These are phyloP conservation scores for Andrena fulva DNA, from an alignment of 2,888 invertebrate species.

Conservation along the genomic window DNA sequence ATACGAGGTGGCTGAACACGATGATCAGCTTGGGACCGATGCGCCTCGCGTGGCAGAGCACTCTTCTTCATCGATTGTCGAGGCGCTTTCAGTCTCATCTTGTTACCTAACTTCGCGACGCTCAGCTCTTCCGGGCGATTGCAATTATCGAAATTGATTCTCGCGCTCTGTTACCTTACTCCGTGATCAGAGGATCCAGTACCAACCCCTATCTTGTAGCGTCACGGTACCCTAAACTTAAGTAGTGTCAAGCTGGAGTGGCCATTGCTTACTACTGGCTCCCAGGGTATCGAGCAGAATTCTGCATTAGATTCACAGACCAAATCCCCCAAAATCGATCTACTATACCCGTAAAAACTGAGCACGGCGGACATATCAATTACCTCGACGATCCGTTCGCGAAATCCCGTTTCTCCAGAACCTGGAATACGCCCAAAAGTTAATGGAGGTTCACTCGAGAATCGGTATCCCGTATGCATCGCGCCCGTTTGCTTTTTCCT, in stretches of 20 bases:
- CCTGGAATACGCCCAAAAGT: background rate
- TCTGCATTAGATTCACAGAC: background rate
- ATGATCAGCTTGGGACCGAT: conserved; percentile 7
- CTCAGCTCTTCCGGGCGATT: background rate
- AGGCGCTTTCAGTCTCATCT: background rate
- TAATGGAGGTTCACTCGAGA: background rate
- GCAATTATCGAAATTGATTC: background rate
- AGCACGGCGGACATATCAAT: background rate
- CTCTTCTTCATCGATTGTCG: background rate
- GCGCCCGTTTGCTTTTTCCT: conserved; percentile 14
- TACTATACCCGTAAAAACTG: background rate
- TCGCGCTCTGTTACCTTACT: background rate
- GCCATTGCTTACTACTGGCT: no score
- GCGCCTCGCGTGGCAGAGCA: background rate
- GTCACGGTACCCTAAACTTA: no score
- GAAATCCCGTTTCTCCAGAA: background rate
- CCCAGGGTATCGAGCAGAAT: background rate
- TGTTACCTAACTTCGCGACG: background rate
- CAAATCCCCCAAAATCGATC: background rate
- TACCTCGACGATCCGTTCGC: background rate
- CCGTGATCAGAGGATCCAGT: background rate
- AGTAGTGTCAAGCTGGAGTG: no score
- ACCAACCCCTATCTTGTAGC: background rate
- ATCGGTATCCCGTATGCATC: conserved; percentile 3
- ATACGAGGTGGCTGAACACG: conserved; percentile 36